Evolutionary conservation across 2,888 invertebrate genomes (phyloP).

Genomic region (Machimus rusticus): DNA sequence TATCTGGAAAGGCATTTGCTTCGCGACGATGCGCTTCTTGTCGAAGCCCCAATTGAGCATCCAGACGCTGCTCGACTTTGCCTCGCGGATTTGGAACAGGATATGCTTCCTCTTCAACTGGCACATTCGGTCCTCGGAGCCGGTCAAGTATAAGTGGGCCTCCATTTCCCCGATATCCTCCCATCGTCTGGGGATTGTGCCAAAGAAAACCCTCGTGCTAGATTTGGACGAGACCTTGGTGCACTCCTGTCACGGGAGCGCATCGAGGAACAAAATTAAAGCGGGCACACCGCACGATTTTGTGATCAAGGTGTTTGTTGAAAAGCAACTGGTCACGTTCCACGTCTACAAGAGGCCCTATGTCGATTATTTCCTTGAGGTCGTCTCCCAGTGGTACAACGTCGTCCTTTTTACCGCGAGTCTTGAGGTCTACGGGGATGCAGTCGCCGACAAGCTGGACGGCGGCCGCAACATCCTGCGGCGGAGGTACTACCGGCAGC

Average conservation of each 20-base stretch:
- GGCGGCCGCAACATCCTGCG: slow-evolving; percentile 87
- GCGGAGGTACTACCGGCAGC: slow-evolving; percentile 89
- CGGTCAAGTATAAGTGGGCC: slow-evolving; percentile 92
- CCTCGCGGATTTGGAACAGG: slow-evolving; percentile 95
- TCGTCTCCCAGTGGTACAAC: slow-evolving; percentile 96
- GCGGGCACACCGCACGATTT: slow-evolving; percentile 98
- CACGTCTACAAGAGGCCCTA: slow-evolving; percentile 98
- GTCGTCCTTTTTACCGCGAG: slow-evolving; percentile 96
- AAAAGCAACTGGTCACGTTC: slow-evolving; percentile 95
- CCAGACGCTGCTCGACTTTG: slow-evolving; percentile 90
- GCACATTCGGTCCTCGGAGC: slow-evolving; percentile 93
- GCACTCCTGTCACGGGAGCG: slow-evolving; percentile 97
- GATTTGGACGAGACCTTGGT: slow-evolving; percentile 97
- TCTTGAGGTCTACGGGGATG: slow-evolving; percentile 98
- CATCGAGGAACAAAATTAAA: slow-evolving; percentile 83
- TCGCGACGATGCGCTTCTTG: not conserved
- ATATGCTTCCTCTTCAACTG: slow-evolving; percentile 93
- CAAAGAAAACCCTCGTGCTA: slow-evolving; percentile 90
- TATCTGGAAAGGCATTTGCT: not conserved
- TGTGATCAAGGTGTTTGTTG: slow-evolving; percentile 84
- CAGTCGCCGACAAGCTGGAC: slow-evolving; percentile 94
- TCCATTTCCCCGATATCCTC: slow-evolving; percentile 77
- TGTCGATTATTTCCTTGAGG: slow-evolving; percentile 95
- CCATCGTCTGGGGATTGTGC: slow-evolving; percentile 79
- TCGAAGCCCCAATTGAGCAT: not conserved